These are phyloP conservation scores for Heliconius hewitsoni DNA, from an alignment of 1,140 invertebrate genomes.

Conservation along the genomic window DNA sequence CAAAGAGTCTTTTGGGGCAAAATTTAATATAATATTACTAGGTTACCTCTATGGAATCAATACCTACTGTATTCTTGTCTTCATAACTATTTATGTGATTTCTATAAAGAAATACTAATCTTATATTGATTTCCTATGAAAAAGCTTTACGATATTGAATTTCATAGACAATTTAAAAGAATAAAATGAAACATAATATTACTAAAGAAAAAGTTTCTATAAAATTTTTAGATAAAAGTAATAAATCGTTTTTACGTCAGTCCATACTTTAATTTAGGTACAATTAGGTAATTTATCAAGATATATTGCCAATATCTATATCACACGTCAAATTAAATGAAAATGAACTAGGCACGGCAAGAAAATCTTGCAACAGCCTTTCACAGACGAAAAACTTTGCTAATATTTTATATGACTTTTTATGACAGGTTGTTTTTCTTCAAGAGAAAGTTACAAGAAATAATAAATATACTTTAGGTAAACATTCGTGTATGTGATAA, in stretches of 20 bases:
- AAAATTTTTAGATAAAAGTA: background rate
- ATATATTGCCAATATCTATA: slow-evolving; percentile 12
- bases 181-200: no score
- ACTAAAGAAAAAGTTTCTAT: background rate
- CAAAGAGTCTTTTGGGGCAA: no score
- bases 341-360: slow-evolving; percentile 12
- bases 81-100: no score
- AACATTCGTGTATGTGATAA: background rate
- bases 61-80: no score
- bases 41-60: no score
- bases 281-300: background rate
- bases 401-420: slow-evolving; percentile 17
- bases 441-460: background rate
- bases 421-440: slow-evolving; percentile 14
- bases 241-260: background rate
- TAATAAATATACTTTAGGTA: slow-evolving; percentile 6
- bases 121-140: no score
- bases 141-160: no score
- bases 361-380: background rate
- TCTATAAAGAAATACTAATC: no score
- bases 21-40: no score
- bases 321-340: slow-evolving; percentile 8
- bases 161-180: no score
- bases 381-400: slow-evolving; percentile 5
- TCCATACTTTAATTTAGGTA: background rate